A percentile compares a stretch with the other conserved stretches of the same genome.
Conservation (phyloP, 1,140 invertebrate species). For the Heliconius congener region DNA sequence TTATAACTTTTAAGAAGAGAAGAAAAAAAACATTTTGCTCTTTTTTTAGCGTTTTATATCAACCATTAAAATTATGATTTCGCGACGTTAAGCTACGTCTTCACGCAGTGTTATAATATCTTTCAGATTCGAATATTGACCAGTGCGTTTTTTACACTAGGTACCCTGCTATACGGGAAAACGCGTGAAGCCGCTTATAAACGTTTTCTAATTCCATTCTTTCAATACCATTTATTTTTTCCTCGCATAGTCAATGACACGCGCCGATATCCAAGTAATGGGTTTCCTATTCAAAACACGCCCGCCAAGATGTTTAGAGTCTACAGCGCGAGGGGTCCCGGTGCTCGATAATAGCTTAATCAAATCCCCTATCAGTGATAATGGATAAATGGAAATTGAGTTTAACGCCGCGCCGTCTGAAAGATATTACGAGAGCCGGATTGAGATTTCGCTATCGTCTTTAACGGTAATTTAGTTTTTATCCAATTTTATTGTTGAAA, state of each 20-base stretch:
- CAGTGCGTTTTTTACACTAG: too few species aligned
- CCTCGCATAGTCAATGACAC: background rate
- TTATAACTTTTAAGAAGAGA: too few species aligned
- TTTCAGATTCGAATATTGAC: too few species aligned
- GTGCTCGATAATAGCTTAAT: conserved; percentile 52
- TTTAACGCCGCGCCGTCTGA: conserved; percentile 15
- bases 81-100: background rate
- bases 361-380: conserved; percentile 46
- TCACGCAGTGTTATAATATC: too few species aligned
- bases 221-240: background rate
- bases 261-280: conserved; percentile 30
- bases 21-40: too few species aligned
- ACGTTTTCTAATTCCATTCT: background rate
- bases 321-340: conserved; percentile 2
- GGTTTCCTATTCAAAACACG: conserved; percentile 52
- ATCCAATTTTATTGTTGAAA: background rate
- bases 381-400: conserved; percentile 35
- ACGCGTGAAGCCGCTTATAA: too few species aligned
- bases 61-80: too few species aligned
- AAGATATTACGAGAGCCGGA: background rate
- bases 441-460: conserved; percentile 2
- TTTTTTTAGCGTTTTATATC: background rate
- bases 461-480: background rate
- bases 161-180: too few species aligned
- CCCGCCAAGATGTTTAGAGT: conserved; percentile 18